phyloP scores from a whole-genome alignment of 2,113 vertebrate genomes.

The Nannospalax galili region DNA sequence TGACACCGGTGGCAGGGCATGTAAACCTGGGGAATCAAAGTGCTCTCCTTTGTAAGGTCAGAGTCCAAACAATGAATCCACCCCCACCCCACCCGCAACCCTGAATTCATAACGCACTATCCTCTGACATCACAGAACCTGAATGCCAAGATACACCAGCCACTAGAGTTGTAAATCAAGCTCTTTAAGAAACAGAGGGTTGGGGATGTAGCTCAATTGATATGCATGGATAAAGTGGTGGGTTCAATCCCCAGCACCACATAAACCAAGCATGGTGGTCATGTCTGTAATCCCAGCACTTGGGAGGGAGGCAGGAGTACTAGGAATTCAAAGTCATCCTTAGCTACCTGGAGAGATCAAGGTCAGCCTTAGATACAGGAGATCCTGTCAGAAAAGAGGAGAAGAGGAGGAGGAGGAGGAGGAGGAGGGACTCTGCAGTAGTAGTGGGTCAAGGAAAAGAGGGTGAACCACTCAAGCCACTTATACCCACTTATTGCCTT shows the following conservation, averaged over 20 bases:
- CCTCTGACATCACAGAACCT: background rate
- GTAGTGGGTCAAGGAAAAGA: background rate
- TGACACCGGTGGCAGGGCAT: fast-evolving
- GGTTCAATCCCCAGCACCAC: background rate
- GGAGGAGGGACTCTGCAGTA: no score
- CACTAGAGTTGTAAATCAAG: background rate
- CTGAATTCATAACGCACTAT: background rate
- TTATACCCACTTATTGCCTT: background rate
- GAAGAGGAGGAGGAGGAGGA: no score
- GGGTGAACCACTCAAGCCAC: fast-evolving
- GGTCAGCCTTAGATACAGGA: background rate
- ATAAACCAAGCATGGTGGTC: no score
- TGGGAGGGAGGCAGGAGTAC: background rate
- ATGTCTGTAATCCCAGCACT: no score
- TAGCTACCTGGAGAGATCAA: background rate
- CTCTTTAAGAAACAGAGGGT: background rate
- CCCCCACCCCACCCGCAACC: background rate
- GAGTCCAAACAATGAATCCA: background rate
- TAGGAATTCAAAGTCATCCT: background rate
- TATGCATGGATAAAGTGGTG: background rate
- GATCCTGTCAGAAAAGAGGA: background rate
- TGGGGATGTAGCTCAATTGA: background rate
- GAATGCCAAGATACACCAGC: background rate
- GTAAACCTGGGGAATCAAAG: background rate
- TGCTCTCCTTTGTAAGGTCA: background rate